Evolutionary conservation across 2,888 invertebrate species (phyloP).

Genomic region (Lamellibrachia columna): DNA sequence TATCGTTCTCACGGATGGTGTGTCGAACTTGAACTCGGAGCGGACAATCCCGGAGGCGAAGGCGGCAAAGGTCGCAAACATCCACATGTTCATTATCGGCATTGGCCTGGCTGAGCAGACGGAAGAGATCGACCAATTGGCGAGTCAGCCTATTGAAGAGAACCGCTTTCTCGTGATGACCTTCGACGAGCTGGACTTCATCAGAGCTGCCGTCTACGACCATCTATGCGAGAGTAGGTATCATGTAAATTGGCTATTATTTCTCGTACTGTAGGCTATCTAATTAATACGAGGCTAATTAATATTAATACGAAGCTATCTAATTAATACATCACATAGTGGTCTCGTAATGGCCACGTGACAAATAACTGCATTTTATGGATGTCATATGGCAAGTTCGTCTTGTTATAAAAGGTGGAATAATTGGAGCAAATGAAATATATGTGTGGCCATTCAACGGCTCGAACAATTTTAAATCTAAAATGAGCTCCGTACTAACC

Average conservation of each 20-base stretch:
- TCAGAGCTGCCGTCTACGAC: constrained; percentile 32
- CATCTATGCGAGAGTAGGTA: constrained; percentile 36
- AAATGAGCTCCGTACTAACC: no score
- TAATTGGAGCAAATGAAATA: no score
- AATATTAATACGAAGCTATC: no score
- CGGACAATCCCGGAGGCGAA: constrained; percentile 43
- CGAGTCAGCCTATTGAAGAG: constrained; percentile 29
- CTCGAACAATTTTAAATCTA: no score
- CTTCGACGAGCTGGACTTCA: constrained; percentile 33
- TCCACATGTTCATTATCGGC: constrained; percentile 45
- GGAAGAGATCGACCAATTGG: constrained; percentile 25
- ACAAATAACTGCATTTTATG: no score
- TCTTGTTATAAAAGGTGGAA: no score
- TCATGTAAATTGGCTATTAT: background rate
- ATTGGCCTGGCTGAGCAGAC: constrained; percentile 36
- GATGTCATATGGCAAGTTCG: no score
- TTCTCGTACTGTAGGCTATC: no score
- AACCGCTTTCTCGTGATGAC: constrained; percentile 32
- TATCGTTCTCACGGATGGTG: constrained; percentile 48
- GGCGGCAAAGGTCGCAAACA: constrained; percentile 36
- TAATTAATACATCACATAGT: no score
- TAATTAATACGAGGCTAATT: no score
- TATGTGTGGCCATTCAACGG: no score
- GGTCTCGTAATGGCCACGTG: no score
- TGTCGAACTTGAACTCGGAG: constrained; percentile 36